A percentile compares a stretch with the other conserved stretches of the same genome.
These are phyloP conservation scores for Drosophila chauvacae DNA, from an alignment of 1,140 invertebrate species.

Conservation along the genomic window DNA sequence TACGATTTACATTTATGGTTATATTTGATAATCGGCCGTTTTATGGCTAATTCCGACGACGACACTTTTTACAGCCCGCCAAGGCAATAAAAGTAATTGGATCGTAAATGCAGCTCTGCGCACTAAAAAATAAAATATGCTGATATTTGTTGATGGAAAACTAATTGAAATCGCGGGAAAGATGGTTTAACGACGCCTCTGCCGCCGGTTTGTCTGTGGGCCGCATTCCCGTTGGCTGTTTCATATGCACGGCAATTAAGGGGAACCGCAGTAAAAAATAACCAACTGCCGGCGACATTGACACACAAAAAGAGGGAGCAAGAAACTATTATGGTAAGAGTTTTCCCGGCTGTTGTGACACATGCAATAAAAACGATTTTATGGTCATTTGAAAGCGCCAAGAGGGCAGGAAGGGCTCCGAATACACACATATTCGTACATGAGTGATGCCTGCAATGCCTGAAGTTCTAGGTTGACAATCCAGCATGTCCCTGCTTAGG, in stretches of 20 bases:
- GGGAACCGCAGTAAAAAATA: conserved; percentile 56
- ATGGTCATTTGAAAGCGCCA: conserved; percentile 71
- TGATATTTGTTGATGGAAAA: conserved; percentile 43
- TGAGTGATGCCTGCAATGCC: conserved; percentile 39
- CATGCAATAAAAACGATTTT: conserved; percentile 75
- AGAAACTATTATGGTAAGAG: conserved; percentile 50
- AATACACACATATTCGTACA: not conserved
- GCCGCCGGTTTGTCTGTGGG: conserved; percentile 32
- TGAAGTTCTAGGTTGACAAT: conserved; percentile 59
- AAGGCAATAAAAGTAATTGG: conserved; percentile 60
- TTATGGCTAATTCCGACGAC: conserved; percentile 66
- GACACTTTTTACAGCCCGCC: conserved; percentile 39
- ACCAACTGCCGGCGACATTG: conserved; percentile 62
- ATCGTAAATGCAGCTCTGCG: conserved; percentile 63
- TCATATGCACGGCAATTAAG: conserved; percentile 67
- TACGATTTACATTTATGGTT: conserved; percentile 67
- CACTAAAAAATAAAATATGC: conserved; percentile 40
- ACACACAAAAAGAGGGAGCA: conserved; percentile 53
- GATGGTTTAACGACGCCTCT: conserved; percentile 7
- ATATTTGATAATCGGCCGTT: conserved; percentile 71
- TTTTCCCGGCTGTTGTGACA: conserved; percentile 50
- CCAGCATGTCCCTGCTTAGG: conserved; percentile 36
- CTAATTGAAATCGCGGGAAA: conserved; percentile 53
- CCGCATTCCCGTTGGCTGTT: conserved; percentile 25
- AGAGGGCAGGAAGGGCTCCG: conserved; percentile 28